phyloP scores from a whole-genome alignment of 2,888 invertebrate species.

The Chaetogeoica ovagalla region DNA sequence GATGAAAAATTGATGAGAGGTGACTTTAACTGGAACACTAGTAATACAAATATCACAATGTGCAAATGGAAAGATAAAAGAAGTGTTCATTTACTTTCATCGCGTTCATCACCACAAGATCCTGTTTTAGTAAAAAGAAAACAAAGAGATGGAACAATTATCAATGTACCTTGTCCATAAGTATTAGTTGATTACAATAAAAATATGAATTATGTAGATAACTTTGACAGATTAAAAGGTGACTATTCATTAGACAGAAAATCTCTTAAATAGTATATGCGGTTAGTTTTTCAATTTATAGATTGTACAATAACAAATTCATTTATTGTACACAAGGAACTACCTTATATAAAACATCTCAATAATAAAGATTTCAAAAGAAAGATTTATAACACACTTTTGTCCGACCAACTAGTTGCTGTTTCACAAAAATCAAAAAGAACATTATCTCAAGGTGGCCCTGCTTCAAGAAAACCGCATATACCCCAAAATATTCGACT shows the following conservation, averaged over 20 bases:
- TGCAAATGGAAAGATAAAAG: conserved; percentile 14
- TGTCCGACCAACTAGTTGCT: neutral
- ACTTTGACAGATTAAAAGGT: conserved; percentile 12
- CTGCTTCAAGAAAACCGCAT: conserved; percentile 25
- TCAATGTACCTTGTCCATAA: conserved; percentile 20
- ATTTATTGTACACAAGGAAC: conserved; percentile 3
- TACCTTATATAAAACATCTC: neutral
- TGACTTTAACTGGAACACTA: neutral
- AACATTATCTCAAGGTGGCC: conserved; percentile 41
- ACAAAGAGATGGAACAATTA: conserved; percentile 13
- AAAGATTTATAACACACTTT: neutral
- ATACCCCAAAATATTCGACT: neutral
- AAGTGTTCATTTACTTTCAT: conserved; percentile 5
- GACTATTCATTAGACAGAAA: conserved; percentile 2
- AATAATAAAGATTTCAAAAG: conserved; percentile 15
- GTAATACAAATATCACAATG: conserved; percentile 1
- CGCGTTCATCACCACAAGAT: conserved; percentile 4
- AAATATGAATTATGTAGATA: conserved; percentile 48
- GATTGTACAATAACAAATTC: conserved; percentile 1
- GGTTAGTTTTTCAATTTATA: conserved; percentile 9
- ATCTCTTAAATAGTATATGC: neutral
- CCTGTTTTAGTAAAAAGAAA: conserved; percentile 1
- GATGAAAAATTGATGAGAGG: conserved; percentile 9
- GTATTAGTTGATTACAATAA: conserved; percentile 46
- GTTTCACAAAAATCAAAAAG: conserved; percentile 5